Percentiles rank a stretch among this genome's conserved stretches.
phyloP scores from a whole-genome alignment of 2,797 vertebrate genomes.

The Eulemur rubriventer region DNA sequence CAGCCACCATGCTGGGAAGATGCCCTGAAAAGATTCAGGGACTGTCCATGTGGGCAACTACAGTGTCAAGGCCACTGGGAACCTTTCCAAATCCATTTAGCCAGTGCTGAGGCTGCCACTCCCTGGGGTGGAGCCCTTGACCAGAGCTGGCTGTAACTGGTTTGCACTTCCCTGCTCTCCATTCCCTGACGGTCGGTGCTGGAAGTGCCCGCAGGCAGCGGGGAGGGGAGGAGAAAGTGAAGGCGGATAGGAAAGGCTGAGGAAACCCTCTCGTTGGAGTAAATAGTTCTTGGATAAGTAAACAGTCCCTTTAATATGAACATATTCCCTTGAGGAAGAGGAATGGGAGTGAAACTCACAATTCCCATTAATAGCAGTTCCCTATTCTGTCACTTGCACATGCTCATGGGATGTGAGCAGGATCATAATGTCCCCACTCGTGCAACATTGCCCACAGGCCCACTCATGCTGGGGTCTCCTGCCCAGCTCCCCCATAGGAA shows the following conservation, averaged over 20 bases:
- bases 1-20: background rate
- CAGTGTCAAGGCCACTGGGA: background rate
- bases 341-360: background rate
- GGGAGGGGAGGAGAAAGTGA: background rate
- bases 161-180: background rate
- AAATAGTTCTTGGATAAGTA: background rate
- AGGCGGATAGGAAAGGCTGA: background rate
- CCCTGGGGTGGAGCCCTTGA: background rate
- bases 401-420: background rate
- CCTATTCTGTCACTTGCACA: background rate
- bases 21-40: background rate
- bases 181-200: background rate
- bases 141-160: background rate
- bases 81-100: background rate
- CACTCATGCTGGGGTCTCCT: no score
- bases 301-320: background rate
- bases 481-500: background rate
- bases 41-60: background rate
- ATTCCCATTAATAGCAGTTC: background rate
- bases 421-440: fast-evolving
- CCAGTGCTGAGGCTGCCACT: background rate
- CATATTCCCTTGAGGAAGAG: background rate
- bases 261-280: background rate
- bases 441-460: background rate
- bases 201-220: background rate